These are phyloP conservation scores for Chrysaora quinquecirrha DNA, from an alignment of 30 jellyfish, hydroid and myxozoan species.

Conservation along the genomic window DNA sequence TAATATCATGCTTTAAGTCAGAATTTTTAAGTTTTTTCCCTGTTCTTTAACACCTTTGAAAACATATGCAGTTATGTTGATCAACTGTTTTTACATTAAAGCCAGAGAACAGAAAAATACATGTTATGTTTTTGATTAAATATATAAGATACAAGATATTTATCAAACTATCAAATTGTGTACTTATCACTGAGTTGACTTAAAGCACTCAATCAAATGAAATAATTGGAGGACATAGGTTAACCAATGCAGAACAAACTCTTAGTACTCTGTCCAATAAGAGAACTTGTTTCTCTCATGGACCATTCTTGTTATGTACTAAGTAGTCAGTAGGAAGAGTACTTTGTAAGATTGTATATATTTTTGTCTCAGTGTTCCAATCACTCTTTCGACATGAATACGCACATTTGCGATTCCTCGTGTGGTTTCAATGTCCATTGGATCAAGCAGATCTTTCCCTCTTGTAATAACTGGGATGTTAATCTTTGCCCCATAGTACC, in stretches of 20 bases:
- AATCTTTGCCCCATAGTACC: conserved; percentile 27
- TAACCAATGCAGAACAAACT: conserved; percentile 9
- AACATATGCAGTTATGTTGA: too few relatives aligned
- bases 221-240: conserved; percentile 2
- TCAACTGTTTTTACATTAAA: too few relatives aligned
- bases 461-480: conserved; percentile 29
- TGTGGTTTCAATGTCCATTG: conserved; percentile 28
- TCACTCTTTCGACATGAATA: conserved; percentile 52
- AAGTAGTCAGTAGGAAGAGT: conserved; percentile 20
- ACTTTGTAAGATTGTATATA: conserved; percentile 5
- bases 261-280: not conserved
- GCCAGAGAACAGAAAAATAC: too few relatives aligned
- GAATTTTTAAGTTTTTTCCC: not conserved
- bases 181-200: too few relatives aligned
- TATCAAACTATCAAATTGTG: too few relatives aligned
- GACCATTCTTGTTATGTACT: too few relatives aligned
- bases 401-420: conserved; percentile 34
- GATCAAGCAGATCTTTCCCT: conserved; percentile 43
- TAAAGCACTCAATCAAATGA: conserved; percentile 13
- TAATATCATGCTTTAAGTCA: not conserved
- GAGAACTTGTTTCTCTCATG: not conserved
- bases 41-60: too few relatives aligned
- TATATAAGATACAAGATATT: too few relatives aligned
- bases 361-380: conserved; percentile 34
- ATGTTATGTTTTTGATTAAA: too few relatives aligned